A percentile compares a stretch with the other conserved stretches of the same genome.
These are phyloP conservation scores for Amyelois transitella DNA, from an alignment of 1,140 invertebrate genomes.

Conservation along the genomic window DNA sequence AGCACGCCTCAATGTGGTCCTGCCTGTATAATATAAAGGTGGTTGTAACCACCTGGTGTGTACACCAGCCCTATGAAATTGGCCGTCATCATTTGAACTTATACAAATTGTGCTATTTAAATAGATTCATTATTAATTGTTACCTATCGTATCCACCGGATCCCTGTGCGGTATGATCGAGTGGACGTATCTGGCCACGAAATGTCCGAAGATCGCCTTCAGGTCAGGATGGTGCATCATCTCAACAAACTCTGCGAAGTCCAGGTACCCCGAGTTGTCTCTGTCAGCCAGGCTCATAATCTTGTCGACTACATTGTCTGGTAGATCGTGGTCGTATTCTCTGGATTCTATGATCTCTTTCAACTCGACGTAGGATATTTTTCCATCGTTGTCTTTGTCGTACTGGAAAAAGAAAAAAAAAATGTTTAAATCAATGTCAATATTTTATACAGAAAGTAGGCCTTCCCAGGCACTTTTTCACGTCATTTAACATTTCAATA, in stretches of 20 bases:
- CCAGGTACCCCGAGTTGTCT: conserved; percentile 82
- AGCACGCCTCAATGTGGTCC: no score
- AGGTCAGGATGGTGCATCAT: conserved; percentile 83
- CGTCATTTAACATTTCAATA: no score
- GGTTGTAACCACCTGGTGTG: no score
- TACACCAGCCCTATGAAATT: no score
- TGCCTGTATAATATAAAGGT: no score
- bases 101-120: no score
- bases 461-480: no score
- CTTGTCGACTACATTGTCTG: conserved; percentile 80
- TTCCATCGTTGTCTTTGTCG: conserved; percentile 83
- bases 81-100: no score
- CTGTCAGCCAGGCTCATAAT: conserved; percentile 83
- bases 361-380: conserved; percentile 82
- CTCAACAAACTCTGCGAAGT: conserved; percentile 85
- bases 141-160: conserved; percentile 63
- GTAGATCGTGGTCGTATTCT: conserved; percentile 81
- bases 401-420: conserved; percentile 76
- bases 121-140: no score
- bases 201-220: conserved; percentile 76
- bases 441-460: no score
- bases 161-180: conserved; percentile 69
- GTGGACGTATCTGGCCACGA: conserved; percentile 74
- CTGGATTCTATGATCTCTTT: conserved; percentile 78
- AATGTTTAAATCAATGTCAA: neutral